These are phyloP conservation scores for Phoebastria nigripes DNA, from an alignment of 2,797 vertebrate species.

Conservation along the genomic window DNA sequence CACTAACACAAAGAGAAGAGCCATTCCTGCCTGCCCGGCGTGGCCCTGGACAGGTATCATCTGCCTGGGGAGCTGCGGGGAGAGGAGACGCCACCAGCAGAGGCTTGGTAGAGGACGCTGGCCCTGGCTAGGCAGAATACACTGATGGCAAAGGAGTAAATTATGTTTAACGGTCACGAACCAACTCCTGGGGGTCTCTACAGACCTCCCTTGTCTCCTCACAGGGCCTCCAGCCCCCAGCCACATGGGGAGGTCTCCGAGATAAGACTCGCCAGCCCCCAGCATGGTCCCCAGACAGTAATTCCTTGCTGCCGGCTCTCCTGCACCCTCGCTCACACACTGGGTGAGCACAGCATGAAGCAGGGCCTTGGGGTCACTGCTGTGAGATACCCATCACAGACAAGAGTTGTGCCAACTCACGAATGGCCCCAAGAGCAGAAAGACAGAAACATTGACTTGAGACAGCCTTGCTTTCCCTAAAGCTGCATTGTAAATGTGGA, in stretches of 20 bases:
- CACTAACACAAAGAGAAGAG: not conserved
- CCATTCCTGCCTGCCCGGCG: accelerated
- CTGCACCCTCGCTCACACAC: not conserved
- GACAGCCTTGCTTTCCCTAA: not conserved
- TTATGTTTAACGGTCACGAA: accelerated
- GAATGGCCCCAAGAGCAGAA: not conserved
- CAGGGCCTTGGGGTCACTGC: not conserved
- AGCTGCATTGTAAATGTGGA: not conserved
- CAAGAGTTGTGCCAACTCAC: not conserved
- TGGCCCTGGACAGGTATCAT: not conserved
- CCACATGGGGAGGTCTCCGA: accelerated
- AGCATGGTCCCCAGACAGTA: not conserved
- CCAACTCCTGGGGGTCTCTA: not conserved
- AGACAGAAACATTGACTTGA: not conserved
- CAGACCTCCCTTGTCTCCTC: not conserved
- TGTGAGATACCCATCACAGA: not conserved
- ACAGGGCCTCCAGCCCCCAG: accelerated
- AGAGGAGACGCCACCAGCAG: not conserved
- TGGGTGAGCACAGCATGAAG: not conserved
- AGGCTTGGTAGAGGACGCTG: not conserved
- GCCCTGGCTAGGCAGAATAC: not conserved
- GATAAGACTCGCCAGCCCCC: not conserved
- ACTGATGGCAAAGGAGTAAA: not conserved
- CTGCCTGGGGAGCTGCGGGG: not conserved
- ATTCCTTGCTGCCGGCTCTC: not conserved